Percentiles rank a stretch among this genome's conserved stretches.
Conservation (phyloP, 2,888 invertebrate species). For the Patella caerulea region DNA sequence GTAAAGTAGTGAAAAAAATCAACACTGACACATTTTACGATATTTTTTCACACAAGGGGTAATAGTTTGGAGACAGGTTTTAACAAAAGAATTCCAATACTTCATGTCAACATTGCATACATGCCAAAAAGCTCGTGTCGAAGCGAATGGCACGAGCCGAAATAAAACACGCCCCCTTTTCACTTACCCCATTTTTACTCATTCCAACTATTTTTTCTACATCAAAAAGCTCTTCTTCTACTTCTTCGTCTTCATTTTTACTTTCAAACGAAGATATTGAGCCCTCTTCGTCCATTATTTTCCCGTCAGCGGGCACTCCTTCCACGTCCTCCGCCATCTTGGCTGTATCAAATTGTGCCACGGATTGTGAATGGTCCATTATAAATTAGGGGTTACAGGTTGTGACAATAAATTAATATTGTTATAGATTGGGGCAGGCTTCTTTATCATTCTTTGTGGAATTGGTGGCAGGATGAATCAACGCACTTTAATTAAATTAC, state of each 20-base stretch:
- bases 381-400: background rate
- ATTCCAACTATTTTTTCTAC: constrained; percentile 55
- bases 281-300: constrained; percentile 30
- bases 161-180: constrained; percentile 15
- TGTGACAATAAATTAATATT: too few relatives aligned
- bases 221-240: constrained; percentile 52
- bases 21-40: too few relatives aligned
- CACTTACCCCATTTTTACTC: constrained; percentile 52
- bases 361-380: background rate
- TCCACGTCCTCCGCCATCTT: constrained; percentile 47
- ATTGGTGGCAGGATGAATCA: too few relatives aligned
- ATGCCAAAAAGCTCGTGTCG: constrained; percentile 20
- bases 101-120: constrained; percentile 27
- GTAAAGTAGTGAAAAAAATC: too few relatives aligned
- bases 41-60: too few relatives aligned
- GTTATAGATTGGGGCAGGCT: too few relatives aligned
- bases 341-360: constrained; percentile 16
- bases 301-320: constrained; percentile 26
- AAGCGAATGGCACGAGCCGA: background rate
- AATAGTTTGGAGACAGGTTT: too few relatives aligned
- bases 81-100: constrained; percentile 21
- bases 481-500: too few relatives aligned
- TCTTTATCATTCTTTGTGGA: too few relatives aligned
- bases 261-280: constrained; percentile 19
- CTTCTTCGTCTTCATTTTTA: constrained; percentile 33